Percentiles rank a stretch among this genome's conserved stretches.
Conservation (phyloP, 2,113 vertebrate genomes). For the Nansenia antarctica region DNA sequence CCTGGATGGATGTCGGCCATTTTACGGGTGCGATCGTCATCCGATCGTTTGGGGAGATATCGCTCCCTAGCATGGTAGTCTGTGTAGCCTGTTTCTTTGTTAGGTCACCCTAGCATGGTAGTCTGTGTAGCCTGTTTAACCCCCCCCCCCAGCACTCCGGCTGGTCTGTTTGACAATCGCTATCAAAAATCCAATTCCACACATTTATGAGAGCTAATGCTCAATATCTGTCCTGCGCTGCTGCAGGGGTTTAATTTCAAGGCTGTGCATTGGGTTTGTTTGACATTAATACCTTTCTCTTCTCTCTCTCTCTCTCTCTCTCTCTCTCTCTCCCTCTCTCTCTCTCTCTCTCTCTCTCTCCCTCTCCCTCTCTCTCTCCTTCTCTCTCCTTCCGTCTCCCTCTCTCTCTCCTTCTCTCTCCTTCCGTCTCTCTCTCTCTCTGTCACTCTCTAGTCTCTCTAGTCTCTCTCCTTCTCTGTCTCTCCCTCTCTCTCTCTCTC, state of each 20-base stretch:
- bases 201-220: conserved; percentile 17
- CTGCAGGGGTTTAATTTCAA: conserved; percentile 18
- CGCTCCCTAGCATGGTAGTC: too few species aligned
- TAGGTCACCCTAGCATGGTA: too few species aligned
- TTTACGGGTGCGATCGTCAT: too few species aligned
- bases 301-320: not conserved
- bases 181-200: conserved; percentile 27
- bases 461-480: not conserved
- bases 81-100: too few species aligned
- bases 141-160: too few species aligned
- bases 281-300: conserved; percentile 23
- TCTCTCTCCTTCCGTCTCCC: not conserved
- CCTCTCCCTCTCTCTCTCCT: not conserved
- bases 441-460: too few species aligned
- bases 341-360: not conserved
- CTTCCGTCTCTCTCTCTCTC: too few species aligned
- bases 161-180: conserved; percentile 13
- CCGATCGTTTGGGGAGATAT: too few species aligned
- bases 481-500: not conserved
- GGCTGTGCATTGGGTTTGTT: not conserved
- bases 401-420: too few species aligned
- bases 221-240: conserved; percentile 20
- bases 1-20: too few species aligned
- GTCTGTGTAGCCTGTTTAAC: too few species aligned
- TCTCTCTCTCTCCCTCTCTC: not conserved